A percentile compares a stretch with the other conserved stretches of the same genome.
These are phyloP conservation scores for Acleris holmiana DNA, from an alignment of 2,888 invertebrate species.

Conservation along the genomic window DNA sequence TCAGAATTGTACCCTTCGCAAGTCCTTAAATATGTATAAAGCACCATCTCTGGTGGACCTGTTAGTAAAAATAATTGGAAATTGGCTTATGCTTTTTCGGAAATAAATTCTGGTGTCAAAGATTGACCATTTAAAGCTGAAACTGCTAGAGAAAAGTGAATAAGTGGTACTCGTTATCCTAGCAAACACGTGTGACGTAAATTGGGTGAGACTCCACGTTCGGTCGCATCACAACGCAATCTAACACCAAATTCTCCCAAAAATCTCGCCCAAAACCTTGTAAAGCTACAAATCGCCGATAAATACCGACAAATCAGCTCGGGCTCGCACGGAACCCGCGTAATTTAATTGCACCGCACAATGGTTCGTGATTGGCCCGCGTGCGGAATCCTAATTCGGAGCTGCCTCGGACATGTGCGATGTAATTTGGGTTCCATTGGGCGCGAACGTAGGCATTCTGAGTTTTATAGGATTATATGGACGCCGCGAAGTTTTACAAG, in stretches of 20 bases:
- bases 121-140: no score
- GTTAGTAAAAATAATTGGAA: no score
- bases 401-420: constrained; percentile 26
- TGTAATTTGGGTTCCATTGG: constrained; percentile 3
- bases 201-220: no score
- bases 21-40: no score
- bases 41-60: no score
- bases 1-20: no score
- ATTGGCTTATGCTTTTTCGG: no score
- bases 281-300: constrained; percentile 24
- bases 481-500: neutral
- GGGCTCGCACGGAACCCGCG: constrained; percentile 47
- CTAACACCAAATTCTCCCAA: neutral
- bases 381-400: constrained; percentile 59
- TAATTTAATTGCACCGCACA: constrained; percentile 61
- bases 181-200: no score
- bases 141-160: no score
- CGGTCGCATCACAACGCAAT: neutral
- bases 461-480: neutral
- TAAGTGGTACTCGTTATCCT: no score
- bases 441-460: neutral
- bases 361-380: constrained; percentile 71
- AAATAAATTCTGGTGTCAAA: no score
- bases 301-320: constrained; percentile 31
- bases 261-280: neutral